phyloP scores from a whole-genome alignment of 2,113 vertebrate species.

The Haliaeetus leucogaster region DNA sequence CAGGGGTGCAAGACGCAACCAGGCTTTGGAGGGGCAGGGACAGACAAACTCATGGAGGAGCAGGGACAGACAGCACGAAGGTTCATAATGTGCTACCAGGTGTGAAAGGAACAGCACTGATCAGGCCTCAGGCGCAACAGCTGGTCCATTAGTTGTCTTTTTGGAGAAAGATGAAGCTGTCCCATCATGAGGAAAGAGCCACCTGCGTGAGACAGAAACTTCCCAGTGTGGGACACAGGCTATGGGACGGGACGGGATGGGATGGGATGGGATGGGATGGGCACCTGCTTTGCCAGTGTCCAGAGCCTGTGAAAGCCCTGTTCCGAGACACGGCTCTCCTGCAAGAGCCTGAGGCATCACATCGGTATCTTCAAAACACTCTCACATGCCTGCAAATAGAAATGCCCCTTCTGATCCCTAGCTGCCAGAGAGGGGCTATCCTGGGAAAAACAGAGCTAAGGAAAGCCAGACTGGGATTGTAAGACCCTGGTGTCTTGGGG shows the following conservation, averaged over 20 bases:
- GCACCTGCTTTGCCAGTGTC: neutral
- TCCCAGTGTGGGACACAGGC: neutral
- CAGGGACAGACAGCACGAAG: neutral
- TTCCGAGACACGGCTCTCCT: neutral
- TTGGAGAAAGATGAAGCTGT: neutral
- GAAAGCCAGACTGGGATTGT: neutral
- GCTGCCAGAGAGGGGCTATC: neutral
- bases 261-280: neutral
- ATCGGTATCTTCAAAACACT: neutral
- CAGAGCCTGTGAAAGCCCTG: neutral
- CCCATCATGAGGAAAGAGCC: neutral
- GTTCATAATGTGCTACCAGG: neutral
- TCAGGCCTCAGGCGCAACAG: rapidly evolving
- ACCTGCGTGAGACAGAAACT: neutral
- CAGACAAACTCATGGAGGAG: neutral
- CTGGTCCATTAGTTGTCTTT: neutral
- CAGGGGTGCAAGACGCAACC: neutral
- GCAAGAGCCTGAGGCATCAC: neutral
- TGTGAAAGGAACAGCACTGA: neutral
- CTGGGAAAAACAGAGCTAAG: neutral
- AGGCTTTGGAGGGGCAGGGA: neutral
- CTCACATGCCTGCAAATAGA: neutral
- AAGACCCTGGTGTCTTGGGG: neutral
- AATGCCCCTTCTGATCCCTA: neutral
- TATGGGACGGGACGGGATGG: neutral